Base-by-base conservation (phyloP, 2,797 vertebrate genomes). In the Eleutherodactylus coqui region DNA sequence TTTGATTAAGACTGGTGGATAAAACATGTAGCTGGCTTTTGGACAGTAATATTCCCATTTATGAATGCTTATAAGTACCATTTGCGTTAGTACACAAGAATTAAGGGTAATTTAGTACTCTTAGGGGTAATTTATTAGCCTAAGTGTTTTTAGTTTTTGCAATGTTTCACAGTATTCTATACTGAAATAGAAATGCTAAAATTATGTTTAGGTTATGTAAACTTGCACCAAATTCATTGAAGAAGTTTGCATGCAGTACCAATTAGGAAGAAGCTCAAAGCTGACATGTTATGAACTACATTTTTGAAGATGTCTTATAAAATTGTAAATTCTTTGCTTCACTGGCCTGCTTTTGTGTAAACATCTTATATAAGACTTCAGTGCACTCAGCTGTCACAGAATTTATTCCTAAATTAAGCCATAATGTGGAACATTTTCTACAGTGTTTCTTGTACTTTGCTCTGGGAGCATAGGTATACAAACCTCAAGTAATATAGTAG, bases 271-370 rank as follows among this genome's bases (percentile, higher is more conserved):
- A 49, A 60, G 29, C n/a, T 9, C n/a, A 83, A 24, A 24, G 45
- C 19, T 69, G 83, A 78, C 73, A 85, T 75, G 53, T 45, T 84
- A 62, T 72, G 47, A 67, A 38, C 29, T 38, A 72, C 34, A 83
- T 60, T 60, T 72, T 38, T 55, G 49, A 83, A 83, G 70, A 58
- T 75, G 70, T 83, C 53, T 83, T 75, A 75, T 83, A 55, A 75
- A 45, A 83, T 73, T 60, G 82, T 62, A 83, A 83, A 75, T 55
- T 83, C 53, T 8, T 36, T 83, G 70, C 70, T 83, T 83, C 70
- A 75, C 17, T 83, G 82, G 58, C 70, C 82, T 45, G 38, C 45
- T 64, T 70, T 41, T 75, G 70, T 34, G 60, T 75, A 83, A 75
- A 83, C 72, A 60, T 45, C 82, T 75, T 82, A 82, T 32, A 72